A percentile compares a stretch with the other conserved stretches of the same genome.
These are phyloP conservation scores for Actinia equina DNA, from an alignment of 64 coral and sea anemone genomes.

Conservation along the genomic window DNA sequence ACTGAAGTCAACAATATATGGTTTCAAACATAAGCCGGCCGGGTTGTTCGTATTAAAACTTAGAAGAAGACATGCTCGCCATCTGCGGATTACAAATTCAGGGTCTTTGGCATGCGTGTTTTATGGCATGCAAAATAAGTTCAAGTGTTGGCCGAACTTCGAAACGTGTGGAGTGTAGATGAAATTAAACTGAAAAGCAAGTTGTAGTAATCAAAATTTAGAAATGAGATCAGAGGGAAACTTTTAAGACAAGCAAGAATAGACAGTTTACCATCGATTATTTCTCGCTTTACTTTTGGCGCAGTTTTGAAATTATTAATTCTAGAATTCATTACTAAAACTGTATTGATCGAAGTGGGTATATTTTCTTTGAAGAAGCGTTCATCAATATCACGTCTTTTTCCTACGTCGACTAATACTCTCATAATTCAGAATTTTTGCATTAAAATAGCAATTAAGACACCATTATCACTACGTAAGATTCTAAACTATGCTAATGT, in stretches of 20 bases:
- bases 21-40: neutral
- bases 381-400: neutral
- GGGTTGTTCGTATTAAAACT: neutral
- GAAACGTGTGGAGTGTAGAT: neutral
- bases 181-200: neutral
- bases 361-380: neutral
- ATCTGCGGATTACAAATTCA: conserved; percentile 31
- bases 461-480: neutral
- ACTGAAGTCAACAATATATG: neutral
- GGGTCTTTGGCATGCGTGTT: neutral
- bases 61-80: neutral
- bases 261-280: neutral
- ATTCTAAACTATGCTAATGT: neutral
- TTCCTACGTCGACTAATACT: neutral
- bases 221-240: neutral
- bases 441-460: neutral
- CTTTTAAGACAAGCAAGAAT: neutral
- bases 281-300: neutral
- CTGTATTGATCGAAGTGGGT: neutral
- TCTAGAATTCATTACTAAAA: neutral
- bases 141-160: neutral
- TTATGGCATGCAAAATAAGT: neutral
- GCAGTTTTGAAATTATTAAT: neutral
- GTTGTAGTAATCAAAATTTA: too few relatives aligned
- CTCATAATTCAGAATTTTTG: neutral